These are phyloP conservation scores for Orthonychiurus folsomi DNA, from an alignment of 2,888 invertebrate species.

Conservation along the genomic window DNA sequence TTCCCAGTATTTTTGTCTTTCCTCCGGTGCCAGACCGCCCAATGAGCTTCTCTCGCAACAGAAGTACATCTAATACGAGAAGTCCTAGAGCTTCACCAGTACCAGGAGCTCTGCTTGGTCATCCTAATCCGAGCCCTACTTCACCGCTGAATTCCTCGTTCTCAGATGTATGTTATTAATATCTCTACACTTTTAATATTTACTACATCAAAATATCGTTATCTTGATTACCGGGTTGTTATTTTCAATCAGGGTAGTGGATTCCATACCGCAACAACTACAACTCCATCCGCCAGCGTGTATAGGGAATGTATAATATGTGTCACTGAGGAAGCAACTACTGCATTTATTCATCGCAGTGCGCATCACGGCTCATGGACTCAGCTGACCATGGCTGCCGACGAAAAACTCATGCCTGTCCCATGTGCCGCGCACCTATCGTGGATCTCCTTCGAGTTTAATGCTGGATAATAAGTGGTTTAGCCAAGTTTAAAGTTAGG, in stretches of 20 bases:
- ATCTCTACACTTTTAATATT: too few relatives aligned
- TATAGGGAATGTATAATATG: neutral
- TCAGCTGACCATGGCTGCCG: neutral
- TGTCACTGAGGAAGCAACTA: neutral
- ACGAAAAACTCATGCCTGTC: slow-evolving; percentile 1
- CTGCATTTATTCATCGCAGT: neutral
- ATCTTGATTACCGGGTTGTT: too few relatives aligned
- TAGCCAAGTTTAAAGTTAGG: too few relatives aligned
- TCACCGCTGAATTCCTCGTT: too few relatives aligned
- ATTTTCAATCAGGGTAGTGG: neutral
- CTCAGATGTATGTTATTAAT: too few relatives aligned
- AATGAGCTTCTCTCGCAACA: neutral
- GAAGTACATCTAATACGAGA: neutral
- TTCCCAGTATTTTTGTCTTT: slow-evolving; percentile 2
- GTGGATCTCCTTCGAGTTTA: neutral
- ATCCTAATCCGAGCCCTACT: too few relatives aligned
- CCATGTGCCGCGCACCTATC: neutral
- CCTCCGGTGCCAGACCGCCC: neutral
- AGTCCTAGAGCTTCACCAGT: neutral
- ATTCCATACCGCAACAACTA: neutral
- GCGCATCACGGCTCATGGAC: neutral
- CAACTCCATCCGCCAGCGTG: neutral
- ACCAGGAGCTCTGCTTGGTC: too few relatives aligned
- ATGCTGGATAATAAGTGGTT: neutral
- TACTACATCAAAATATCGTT: too few relatives aligned